Evolutionary conservation across 1,140 invertebrate species (phyloP).

Genomic region (Drosophila suzukii): DNA sequence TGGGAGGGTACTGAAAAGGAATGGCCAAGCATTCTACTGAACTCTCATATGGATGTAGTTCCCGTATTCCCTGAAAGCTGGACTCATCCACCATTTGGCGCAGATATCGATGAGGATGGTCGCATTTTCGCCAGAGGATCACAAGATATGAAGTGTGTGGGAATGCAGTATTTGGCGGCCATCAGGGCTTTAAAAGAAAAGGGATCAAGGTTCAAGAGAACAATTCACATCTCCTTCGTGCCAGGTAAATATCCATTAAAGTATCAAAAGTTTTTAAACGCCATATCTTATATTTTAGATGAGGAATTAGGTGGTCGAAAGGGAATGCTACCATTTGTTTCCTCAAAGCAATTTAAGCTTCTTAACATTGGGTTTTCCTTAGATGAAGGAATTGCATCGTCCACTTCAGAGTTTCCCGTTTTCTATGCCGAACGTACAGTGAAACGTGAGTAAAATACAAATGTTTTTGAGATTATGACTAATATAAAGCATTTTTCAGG

Average conservation of each 20-base stretch:
- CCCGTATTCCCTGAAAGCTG: conserved; percentile 90
- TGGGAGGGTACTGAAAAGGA: conserved; percentile 90
- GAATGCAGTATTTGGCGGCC: conserved; percentile 92
- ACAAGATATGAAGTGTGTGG: conserved; percentile 93
- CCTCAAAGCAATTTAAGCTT: conserved; percentile 90
- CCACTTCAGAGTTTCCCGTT: conserved; percentile 88
- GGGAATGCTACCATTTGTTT: conserved; percentile 93
- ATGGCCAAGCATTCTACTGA: conserved; percentile 89
- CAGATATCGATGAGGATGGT: conserved; percentile 89
- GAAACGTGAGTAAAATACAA: conserved; percentile 86
- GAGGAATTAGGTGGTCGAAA: conserved; percentile 95
- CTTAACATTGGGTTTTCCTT: conserved; percentile 95
- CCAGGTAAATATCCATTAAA: conserved; percentile 87
- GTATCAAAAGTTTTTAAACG: neutral
- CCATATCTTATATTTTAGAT: conserved; percentile 86
- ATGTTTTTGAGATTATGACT: conserved; percentile 15
- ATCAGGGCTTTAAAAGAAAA: conserved; percentile 87
- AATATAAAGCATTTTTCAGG: conserved; percentile 81
- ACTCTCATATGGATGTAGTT: conserved; percentile 88
- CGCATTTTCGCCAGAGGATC: conserved; percentile 92
- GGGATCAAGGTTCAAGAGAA: conserved; percentile 87
- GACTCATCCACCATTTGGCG: conserved; percentile 89
- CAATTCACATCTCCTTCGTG: conserved; percentile 92
- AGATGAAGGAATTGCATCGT: conserved; percentile 92
- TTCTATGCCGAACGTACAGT: conserved; percentile 91